Percentiles rank a stretch among this genome's conserved stretches.
Evolutionary conservation across 2,797 vertebrate species (phyloP).

Genomic region (Alectoris magna): DNA sequence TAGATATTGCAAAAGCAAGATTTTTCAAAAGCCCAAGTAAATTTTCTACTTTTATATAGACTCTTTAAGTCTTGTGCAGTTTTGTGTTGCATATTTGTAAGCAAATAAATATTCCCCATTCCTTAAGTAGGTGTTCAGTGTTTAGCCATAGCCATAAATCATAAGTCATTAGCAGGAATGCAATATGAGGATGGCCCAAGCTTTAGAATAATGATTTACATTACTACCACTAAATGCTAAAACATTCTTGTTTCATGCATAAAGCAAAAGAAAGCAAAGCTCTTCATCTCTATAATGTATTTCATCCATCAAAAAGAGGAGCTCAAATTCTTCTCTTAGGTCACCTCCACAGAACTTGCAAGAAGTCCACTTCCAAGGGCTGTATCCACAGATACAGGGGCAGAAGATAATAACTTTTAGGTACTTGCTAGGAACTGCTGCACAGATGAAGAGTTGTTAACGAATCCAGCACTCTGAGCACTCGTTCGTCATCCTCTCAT

Average conservation of each 20-base stretch:
- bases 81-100: not conserved
- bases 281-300: not conserved
- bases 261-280: not conserved
- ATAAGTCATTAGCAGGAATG: not conserved
- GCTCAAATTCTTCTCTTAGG: not conserved
- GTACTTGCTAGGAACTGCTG: not conserved
- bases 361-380: not conserved
- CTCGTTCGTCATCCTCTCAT: not conserved
- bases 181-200: not conserved
- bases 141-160: not conserved
- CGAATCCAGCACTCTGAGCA: not conserved
- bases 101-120: not conserved
- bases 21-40: constrained; percentile 14
- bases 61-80: not conserved
- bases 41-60: not conserved
- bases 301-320: not conserved
- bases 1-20: not conserved
- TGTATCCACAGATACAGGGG: not conserved
- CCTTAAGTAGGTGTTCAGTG: not conserved
- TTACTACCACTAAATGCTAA: not conserved
- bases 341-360: not conserved
- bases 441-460: not conserved
- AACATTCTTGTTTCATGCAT: not conserved
- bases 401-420: not conserved
- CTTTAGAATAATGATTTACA: not conserved